These are phyloP conservation scores for Morbakka virulenta DNA, from an alignment of 30 jellyfish, hydroid and myxozoan genomes.

Conservation along the genomic window DNA sequence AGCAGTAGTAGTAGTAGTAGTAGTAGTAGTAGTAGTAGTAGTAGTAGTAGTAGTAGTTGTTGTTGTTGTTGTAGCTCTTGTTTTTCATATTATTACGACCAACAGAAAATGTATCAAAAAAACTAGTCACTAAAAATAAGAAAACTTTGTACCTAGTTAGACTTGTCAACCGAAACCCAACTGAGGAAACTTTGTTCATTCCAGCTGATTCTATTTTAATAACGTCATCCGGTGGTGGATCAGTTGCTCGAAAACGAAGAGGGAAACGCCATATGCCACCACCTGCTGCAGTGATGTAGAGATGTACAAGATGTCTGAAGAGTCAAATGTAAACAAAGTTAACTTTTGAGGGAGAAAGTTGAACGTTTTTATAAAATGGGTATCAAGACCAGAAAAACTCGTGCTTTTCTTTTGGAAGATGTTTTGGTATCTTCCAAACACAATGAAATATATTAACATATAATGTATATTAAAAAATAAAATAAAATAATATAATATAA, in stretches of 20 bases:
- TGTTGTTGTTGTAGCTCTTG: background rate
- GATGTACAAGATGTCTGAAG: constrained; percentile 68
- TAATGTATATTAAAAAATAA: too few relatives aligned
- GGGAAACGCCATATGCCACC: constrained; percentile 96
- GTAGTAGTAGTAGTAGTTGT: background rate
- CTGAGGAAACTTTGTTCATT: constrained; percentile 62
- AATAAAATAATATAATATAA: too few relatives aligned
- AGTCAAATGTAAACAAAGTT: background rate
- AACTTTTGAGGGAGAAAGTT: background rate
- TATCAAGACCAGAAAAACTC: too few relatives aligned
- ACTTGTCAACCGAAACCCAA: constrained; percentile 80
- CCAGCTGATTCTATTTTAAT: constrained; percentile 80
- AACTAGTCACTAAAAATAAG: background rate
- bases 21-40: too few relatives aligned
- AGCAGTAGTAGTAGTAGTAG: too few relatives aligned
- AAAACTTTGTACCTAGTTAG: constrained; percentile 45
- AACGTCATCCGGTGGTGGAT: constrained; percentile 89
- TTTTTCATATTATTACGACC: background rate
- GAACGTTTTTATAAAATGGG: too few relatives aligned
- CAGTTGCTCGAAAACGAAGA: constrained; percentile 60
- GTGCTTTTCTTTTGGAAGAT: too few relatives aligned
- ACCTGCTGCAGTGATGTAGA: constrained; percentile 58
- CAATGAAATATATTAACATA: too few relatives aligned
- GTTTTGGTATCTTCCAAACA: too few relatives aligned
- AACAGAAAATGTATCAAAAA: background rate